Conservation (phyloP, 2,888 invertebrate species). For the Eilema caniola region DNA sequence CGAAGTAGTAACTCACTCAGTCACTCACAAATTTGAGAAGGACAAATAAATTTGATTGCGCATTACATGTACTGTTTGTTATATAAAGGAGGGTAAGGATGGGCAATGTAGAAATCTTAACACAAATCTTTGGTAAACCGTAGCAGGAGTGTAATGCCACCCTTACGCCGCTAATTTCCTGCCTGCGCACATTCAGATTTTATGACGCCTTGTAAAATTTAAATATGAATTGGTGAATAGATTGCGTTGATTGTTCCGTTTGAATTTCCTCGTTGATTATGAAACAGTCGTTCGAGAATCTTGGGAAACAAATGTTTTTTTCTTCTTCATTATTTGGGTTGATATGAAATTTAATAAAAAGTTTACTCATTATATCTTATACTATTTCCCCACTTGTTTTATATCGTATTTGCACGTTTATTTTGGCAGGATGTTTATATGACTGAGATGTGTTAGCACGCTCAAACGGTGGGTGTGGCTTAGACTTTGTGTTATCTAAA, state of each 20-base stretch:
- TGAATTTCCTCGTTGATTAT: slow-evolving; percentile 36
- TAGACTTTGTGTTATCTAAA: too few species aligned
- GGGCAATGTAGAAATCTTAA: not conserved
- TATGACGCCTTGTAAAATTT: slow-evolving; percentile 49
- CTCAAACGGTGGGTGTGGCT: too few species aligned
- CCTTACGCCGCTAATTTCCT: slow-evolving; percentile 58
- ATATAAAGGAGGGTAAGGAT: not conserved
- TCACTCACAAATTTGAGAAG: not conserved
- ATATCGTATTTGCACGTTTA: too few species aligned
- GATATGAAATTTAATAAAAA: not conserved
- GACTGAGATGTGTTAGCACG: too few species aligned
- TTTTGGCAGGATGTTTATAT: too few species aligned
- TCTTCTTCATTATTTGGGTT: not conserved
- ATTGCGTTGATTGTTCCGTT: slow-evolving; percentile 39
- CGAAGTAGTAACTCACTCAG: not conserved
- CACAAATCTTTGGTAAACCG: not conserved
- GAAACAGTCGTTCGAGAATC: slow-evolving; percentile 15
- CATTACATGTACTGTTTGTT: not conserved
- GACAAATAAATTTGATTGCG: not conserved
- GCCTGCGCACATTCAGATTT: slow-evolving; percentile 46
- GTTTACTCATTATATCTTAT: too few species aligned
- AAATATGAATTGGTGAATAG: slow-evolving; percentile 45
- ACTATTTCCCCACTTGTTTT: too few species aligned
- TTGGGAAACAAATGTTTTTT: slow-evolving; percentile 9
- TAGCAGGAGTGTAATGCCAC: not conserved